Conservation (phyloP, 2,888 invertebrate species). For the Malacosoma neustria region DNA sequence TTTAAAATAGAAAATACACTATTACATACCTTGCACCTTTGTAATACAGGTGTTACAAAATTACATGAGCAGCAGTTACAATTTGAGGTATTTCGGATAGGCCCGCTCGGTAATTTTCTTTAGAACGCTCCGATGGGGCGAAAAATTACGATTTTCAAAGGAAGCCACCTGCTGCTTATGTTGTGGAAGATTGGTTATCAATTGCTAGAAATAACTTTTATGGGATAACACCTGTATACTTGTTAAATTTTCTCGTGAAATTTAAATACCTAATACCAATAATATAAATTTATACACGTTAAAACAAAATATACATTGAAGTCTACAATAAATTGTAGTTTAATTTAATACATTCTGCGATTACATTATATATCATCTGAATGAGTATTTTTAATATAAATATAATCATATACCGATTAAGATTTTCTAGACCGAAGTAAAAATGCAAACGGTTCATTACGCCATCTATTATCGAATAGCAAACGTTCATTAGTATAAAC, state of each 20-base stretch:
- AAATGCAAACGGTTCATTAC: no score
- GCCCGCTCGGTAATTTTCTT: slow-evolving; percentile 58
- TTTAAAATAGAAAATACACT: slow-evolving; percentile 2
- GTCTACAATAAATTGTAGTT: no score
- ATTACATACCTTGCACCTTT: slow-evolving; percentile 22
- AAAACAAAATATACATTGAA: no score
- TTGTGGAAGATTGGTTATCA: slow-evolving; percentile 30
- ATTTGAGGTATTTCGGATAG: slow-evolving; percentile 43
- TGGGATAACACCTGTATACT: background rate
- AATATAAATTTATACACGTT: no score
- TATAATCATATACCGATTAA: no score
- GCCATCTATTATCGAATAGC: slow-evolving; percentile 38
- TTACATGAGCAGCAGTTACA: slow-evolving; percentile 18
- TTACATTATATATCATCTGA: no score
- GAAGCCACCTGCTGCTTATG: slow-evolving; percentile 27
- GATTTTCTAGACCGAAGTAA: no score
- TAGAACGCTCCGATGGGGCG: slow-evolving; percentile 60
- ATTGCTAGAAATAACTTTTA: slow-evolving; percentile 22
- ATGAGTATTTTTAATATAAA: no score
- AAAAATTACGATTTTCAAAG: slow-evolving; percentile 66
- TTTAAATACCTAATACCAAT: no score
- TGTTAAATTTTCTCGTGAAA: no score
- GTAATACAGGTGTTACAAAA: slow-evolving; percentile 10
- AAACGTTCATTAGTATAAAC: no score
- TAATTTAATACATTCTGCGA: no score